phyloP scores from a whole-genome alignment of 2,797 vertebrate genomes.

The Tragopan temminckii region DNA sequence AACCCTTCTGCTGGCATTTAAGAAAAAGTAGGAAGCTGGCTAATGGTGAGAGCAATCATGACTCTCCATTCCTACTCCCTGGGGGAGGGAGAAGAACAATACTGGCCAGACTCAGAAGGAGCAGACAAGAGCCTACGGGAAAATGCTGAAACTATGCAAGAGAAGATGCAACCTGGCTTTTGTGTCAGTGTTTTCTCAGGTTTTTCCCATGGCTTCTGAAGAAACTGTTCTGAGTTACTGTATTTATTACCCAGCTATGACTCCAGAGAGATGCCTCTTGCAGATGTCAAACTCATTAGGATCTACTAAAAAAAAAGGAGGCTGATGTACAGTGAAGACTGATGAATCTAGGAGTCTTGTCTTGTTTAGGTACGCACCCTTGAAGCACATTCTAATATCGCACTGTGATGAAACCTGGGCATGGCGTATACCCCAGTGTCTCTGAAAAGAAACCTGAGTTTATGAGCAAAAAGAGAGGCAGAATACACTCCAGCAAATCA shows the following conservation, averaged over 20 bases:
- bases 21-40: background rate
- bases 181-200: slow-evolving; percentile 4
- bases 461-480: background rate
- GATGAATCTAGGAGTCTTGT: background rate
- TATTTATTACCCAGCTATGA: background rate
- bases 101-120: background rate
- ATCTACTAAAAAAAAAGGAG: background rate
- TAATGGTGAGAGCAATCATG: background rate
- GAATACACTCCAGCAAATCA: background rate
- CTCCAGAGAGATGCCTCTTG: background rate
- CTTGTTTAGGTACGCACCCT: background rate
- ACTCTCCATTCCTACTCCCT: background rate
- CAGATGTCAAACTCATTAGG: background rate
- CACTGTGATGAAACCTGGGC: background rate
- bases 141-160: background rate
- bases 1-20: background rate
- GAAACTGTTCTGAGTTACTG: background rate
- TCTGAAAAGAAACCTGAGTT: background rate
- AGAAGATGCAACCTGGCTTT: slow-evolving; percentile 33
- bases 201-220: background rate
- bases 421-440: background rate
- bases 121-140: background rate
- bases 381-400: background rate
- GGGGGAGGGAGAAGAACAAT: background rate
- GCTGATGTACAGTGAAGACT: background rate